These are phyloP conservation scores for Gymnogyps californianus DNA, from an alignment of 2,113 vertebrate genomes.

Conservation along the genomic window DNA sequence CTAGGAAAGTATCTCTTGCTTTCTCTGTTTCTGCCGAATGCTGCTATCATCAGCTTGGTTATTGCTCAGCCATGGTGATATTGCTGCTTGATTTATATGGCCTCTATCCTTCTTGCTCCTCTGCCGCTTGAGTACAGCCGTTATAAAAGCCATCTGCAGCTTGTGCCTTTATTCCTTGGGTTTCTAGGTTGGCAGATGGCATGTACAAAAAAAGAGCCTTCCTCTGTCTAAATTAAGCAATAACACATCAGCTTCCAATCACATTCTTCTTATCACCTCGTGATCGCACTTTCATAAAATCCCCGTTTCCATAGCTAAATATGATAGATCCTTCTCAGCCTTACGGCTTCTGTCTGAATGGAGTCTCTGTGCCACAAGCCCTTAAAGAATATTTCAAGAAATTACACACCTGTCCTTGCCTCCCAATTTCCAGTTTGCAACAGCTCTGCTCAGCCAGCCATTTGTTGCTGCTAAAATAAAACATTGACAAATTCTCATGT, in stretches of 20 bases:
- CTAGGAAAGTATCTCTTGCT: not conserved
- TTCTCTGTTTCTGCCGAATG: not conserved
- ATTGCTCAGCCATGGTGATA: not conserved
- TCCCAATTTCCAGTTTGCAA: not conserved
- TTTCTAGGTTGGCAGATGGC: constrained; percentile 66
- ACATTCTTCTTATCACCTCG: constrained; percentile 32
- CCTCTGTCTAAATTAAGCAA: constrained; percentile 26
- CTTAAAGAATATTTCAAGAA: not conserved
- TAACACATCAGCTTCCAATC: constrained; percentile 21
- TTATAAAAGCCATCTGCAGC: constrained; percentile 53
- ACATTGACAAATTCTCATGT: fast-evolving
- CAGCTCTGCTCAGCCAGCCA: not conserved
- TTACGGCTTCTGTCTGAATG: constrained; percentile 24
- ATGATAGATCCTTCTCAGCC: constrained; percentile 14
- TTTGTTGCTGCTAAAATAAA: constrained; percentile 3
- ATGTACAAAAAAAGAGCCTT: constrained; percentile 30
- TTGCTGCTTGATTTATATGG: constrained; percentile 29
- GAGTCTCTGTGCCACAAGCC: not conserved
- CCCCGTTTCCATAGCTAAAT: not conserved
- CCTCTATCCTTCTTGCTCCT: not conserved
- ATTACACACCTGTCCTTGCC: constrained; percentile 20
- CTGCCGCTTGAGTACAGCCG: not conserved
- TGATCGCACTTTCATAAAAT: not conserved
- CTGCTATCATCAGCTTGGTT: not conserved
- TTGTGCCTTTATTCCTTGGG: constrained; percentile 33